Evolutionary conservation across 2,113 vertebrate genomes (phyloP), one percentile per base, ranked within the genome.

Genomic region (Macquaria ambigua): DNA sequence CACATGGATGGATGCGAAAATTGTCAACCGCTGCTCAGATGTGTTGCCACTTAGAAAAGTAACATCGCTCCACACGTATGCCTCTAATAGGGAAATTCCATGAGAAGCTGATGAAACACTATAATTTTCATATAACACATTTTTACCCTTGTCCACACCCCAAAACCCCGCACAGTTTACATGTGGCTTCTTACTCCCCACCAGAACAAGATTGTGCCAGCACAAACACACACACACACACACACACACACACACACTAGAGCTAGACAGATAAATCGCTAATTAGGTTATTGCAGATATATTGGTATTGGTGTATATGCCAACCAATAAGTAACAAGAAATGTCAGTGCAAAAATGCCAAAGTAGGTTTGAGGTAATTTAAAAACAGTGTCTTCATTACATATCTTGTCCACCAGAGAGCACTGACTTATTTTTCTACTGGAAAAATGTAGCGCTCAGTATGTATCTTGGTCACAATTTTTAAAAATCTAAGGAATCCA

Each of bases 1-100:
- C 61, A 77, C 74, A 52, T 43, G 63, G 59, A 31, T n/a, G 46
- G 37, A 28, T 37, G 55, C 67, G 28, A 59, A 68, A 68, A 64
- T 25, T 28, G 50, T 74, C 56, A 39, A 48, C 2, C 23, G 14
- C 50, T 55, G 21, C 37, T 76, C 37, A 50, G 39, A 43, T 5
- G 23, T 14, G 39, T 31, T 31, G 31, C 10, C 6, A 20, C 41
- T 37, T 63, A 43, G 0, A 25, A 69, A 46, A 41, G 25, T 4
- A 21, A 72, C 16, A 21, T 48, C 2, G 8, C 21, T 50, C 50
- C 21, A 25, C 20, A 46, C 34, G 25, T 79, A 64, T 28, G 1
- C 46, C 16, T 58, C 34, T 48, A 23, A 81, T 16, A 25, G 9
- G n/a, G 14, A 62, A 39, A 8, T 61, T 81, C 25, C 53, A 48